Evolutionary conservation across 2,113 vertebrate genomes (phyloP).

Genomic region (Carassius auratus): DNA sequence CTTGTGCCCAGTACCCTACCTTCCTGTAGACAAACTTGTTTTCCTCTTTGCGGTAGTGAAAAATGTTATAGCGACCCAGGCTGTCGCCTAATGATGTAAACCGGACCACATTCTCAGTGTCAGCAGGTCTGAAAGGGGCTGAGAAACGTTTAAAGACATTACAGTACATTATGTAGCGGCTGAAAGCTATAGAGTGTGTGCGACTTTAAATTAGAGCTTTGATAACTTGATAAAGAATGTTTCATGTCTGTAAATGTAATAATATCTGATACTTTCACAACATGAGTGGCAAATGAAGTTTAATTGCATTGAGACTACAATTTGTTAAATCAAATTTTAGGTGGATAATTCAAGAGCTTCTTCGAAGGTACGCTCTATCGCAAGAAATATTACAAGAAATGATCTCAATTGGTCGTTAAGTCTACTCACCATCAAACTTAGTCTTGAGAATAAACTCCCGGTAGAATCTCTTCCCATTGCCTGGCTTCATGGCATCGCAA

Average conservation of each 20-base stretch:
- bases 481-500: constrained; percentile 89
- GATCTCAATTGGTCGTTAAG: background rate
- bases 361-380: background rate
- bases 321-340: background rate
- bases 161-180: background rate
- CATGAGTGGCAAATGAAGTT: constrained; percentile 7
- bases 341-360: background rate
- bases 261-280: background rate
- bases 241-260: constrained; percentile 23
- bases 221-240: constrained; percentile 28
- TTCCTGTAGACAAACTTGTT: constrained; percentile 87
- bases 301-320: background rate
- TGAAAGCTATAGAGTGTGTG: background rate
- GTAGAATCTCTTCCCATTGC: constrained; percentile 92
- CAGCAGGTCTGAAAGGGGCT: constrained; percentile 94
- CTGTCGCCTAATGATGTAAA: constrained; percentile 93
- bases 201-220: background rate
- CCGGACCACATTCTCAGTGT: constrained; percentile 84
- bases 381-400: background rate
- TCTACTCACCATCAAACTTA: constrained; percentile 91
- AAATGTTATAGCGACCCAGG: constrained; percentile 96
- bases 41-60: constrained; percentile 83
- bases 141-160: constrained; percentile 33
- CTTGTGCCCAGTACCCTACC: constrained; percentile 95
- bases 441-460: constrained; percentile 96